phyloP scores from a whole-genome alignment of 2,113 vertebrate species.

The Xiphophorus maculatus region DNA sequence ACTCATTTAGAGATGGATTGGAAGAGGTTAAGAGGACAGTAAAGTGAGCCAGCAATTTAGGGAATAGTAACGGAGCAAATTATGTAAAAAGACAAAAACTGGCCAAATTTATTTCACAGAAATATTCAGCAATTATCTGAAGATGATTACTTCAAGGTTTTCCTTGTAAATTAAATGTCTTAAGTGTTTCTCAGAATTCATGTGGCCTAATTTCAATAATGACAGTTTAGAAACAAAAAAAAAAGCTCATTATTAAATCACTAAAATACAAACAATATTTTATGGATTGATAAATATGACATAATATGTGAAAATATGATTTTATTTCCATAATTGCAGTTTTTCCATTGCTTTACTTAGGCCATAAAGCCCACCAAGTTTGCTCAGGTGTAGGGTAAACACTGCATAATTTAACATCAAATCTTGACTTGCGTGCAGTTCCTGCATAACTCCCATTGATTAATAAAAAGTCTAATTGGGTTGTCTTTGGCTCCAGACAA shows the following conservation, averaged over 20 bases:
- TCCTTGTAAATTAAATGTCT: background rate
- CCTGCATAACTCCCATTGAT: background rate
- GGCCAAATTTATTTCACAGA: background rate
- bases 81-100: background rate
- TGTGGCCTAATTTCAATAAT: too few species aligned
- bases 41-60: background rate
- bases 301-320: background rate
- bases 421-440: background rate
- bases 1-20: background rate
- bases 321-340: background rate
- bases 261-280: background rate
- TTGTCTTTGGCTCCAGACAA: slow-evolving; percentile 33
- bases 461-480: slow-evolving; percentile 5
- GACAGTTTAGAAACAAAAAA: too few species aligned
- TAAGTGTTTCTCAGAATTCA: background rate
- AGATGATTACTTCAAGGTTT: background rate
- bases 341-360: background rate
- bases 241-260: background rate
- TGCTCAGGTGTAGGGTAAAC: background rate
- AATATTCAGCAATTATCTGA: background rate
- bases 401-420: background rate
- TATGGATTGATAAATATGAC: background rate
- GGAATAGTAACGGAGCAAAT: background rate
- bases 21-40: background rate
- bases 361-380: background rate